A percentile compares a stretch with the other conserved stretches of the same genome.
These are phyloP conservation scores for Rhinopomastus cyanomelas DNA, from an alignment of 2,113 vertebrate species.

Conservation along the genomic window DNA sequence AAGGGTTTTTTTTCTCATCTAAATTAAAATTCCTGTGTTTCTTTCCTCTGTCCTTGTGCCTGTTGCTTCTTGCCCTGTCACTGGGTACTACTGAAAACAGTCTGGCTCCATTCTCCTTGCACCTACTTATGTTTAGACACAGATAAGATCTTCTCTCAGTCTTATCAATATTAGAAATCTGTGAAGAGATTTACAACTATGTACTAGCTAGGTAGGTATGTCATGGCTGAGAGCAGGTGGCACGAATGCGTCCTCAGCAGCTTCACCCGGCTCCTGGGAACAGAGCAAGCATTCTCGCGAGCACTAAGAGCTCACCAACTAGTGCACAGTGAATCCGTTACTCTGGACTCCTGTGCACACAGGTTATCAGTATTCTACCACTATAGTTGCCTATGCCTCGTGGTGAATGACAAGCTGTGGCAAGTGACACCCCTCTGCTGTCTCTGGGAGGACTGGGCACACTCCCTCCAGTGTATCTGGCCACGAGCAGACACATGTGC, in stretches of 20 bases:
- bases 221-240: neutral
- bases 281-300: accelerated
- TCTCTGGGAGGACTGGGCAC: neutral
- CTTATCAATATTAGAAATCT: neutral
- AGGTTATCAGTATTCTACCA: neutral
- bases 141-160: no score
- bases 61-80: no score
- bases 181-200: neutral
- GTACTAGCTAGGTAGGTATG: accelerated
- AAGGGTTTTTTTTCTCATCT: no score
- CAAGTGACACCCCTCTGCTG: no score
- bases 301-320: neutral
- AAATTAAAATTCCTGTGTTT: no score
- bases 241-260: neutral
- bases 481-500: neutral
- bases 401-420: accelerated
- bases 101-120: no score
- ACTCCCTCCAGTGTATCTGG: neutral
- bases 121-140: no score
- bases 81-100: no score
- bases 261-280: neutral
- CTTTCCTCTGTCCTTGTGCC: no score
- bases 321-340: neutral
- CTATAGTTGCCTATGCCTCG: neutral
- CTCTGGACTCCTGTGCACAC: accelerated